phyloP scores from a whole-genome alignment of 2,888 invertebrate genomes.

The Drosophila picticornis region DNA sequence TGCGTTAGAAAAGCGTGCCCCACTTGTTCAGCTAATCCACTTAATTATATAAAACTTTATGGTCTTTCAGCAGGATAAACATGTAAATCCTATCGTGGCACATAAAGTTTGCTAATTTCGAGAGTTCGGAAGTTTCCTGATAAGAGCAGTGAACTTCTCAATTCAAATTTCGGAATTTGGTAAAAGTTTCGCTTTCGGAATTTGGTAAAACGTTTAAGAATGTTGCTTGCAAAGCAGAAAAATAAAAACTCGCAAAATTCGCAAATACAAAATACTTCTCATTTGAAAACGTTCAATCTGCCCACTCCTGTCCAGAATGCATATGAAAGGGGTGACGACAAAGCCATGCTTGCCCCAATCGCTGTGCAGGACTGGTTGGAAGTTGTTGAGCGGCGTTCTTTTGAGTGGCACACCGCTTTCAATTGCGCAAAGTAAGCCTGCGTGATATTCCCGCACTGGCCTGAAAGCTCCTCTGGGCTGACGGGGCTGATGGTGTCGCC shows the following conservation, averaged over 20 bases:
- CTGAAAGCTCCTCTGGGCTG: neutral
- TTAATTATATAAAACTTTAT: conserved; percentile 1
- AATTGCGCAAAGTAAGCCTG: neutral
- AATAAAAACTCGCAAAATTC: neutral
- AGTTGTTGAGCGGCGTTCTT: neutral
- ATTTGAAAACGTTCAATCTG: neutral
- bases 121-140: neutral
- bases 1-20: neutral
- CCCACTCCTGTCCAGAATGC: neutral
- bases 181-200: neutral
- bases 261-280: no score
- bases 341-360: neutral
- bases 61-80: no score
- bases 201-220: neutral
- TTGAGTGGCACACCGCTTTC: neutral
- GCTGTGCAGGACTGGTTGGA: neutral
- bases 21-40: conserved; percentile 7
- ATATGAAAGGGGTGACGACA: neutral
- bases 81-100: neutral
- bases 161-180: neutral
- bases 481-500: neutral
- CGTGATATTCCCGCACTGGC: neutral
- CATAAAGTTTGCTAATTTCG: neutral
- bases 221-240: neutral
- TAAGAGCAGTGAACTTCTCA: neutral